Percentiles rank a stretch among this genome's conserved stretches.
Conservation (phyloP, 1,140 invertebrate genomes). For the Idris sp. region DNA sequence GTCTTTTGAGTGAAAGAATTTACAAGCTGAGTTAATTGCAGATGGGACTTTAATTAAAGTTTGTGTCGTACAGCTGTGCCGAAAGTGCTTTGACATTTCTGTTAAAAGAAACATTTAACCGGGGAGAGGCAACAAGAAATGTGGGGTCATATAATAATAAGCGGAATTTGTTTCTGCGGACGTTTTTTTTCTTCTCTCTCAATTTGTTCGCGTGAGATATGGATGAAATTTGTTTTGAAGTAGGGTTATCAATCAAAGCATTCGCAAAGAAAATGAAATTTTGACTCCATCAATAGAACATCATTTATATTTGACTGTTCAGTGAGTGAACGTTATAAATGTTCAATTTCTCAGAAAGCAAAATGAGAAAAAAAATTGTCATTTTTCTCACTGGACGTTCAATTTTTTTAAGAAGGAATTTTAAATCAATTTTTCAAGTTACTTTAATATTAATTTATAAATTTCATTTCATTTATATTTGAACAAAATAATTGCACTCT, state of each 20-base stretch:
- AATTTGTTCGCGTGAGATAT: conserved; percentile 35
- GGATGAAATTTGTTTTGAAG: conserved; percentile 24
- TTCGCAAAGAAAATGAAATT: conserved; percentile 41
- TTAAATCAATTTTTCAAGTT: too few species aligned
- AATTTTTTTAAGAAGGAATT: too few species aligned
- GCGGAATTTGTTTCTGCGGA: too few species aligned
- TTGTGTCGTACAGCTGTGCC: background rate
- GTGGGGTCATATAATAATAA: too few species aligned
- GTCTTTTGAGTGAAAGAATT: conserved; percentile 8
- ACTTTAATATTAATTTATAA: too few species aligned
- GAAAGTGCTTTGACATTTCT: too few species aligned
- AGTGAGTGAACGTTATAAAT: conserved; percentile 32
- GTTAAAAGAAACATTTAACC: too few species aligned
- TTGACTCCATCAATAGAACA: conserved; percentile 17
- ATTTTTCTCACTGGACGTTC: background rate
- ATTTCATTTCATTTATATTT: too few species aligned
- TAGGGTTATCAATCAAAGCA: conserved; percentile 43
- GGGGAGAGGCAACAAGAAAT: too few species aligned
- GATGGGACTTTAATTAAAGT: conserved; percentile 30
- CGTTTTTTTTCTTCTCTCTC: too few species aligned
- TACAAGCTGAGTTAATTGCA: conserved; percentile 18
- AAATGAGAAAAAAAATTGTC: background rate
- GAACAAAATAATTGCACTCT: too few species aligned
- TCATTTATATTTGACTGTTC: conserved; percentile 28
- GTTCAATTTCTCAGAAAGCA: conserved; percentile 27